phyloP scores from a whole-genome alignment of 2,797 vertebrate species.

The Cephalopachus bancanus region DNA sequence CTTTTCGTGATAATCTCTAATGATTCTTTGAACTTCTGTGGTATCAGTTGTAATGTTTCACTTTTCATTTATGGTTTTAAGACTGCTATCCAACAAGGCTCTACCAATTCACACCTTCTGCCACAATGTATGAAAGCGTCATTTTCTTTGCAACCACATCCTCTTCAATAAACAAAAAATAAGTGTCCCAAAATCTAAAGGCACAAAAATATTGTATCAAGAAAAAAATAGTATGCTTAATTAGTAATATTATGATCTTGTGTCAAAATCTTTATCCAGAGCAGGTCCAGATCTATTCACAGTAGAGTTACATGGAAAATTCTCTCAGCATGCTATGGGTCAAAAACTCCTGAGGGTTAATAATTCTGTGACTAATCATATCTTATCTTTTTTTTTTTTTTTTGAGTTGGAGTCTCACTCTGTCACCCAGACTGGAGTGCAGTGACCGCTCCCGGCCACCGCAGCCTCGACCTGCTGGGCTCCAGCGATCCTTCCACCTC shows the following conservation, averaged over 20 bases:
- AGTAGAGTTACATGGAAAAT: background rate
- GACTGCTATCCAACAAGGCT: background rate
- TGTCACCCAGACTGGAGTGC: no score
- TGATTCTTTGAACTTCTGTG: background rate
- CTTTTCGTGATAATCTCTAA: background rate
- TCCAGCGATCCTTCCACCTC: no score
- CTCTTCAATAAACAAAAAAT: conserved; percentile 44
- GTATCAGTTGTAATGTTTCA: background rate
- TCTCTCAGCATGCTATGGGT: background rate
- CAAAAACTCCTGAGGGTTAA: background rate
- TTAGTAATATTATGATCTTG: background rate
- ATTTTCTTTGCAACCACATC: background rate
- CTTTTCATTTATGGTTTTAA: background rate
- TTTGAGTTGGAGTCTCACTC: no score
- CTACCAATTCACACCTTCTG: background rate
- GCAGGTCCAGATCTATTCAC: background rate
- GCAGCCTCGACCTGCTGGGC: no score
- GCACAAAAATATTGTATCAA: background rate
- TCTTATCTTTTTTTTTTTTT: background rate
- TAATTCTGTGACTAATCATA: background rate
- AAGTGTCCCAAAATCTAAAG: background rate
- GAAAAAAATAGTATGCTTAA: background rate
- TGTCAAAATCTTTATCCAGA: background rate
- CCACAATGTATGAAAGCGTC: background rate
- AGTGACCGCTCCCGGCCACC: no score